These are phyloP conservation scores for Drosophila demipolita DNA, from an alignment of 2,888 invertebrate genomes.

Conservation along the genomic window DNA sequence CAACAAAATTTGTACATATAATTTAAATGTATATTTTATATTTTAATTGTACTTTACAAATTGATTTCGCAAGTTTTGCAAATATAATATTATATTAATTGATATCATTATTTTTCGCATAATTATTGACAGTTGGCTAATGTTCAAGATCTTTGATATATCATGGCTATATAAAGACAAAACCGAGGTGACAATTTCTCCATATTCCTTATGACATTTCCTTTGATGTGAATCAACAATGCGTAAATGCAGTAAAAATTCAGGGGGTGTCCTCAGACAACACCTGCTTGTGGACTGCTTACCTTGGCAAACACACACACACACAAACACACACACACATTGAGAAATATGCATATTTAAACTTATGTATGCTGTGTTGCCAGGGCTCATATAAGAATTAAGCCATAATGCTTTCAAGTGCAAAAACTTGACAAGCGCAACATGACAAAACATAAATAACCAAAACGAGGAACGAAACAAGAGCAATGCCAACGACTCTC, in stretches of 20 bases:
- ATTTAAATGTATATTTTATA: not conserved
- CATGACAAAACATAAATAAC: slow-evolving; percentile 80
- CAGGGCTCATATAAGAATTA: slow-evolving; percentile 73
- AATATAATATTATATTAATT: not conserved
- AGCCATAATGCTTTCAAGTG: slow-evolving; percentile 80
- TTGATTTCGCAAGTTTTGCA: no score
- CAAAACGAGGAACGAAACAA: slow-evolving; percentile 54
- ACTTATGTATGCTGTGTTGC: slow-evolving; percentile 34
- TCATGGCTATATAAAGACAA: not conserved
- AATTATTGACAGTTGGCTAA: slow-evolving; percentile 15
- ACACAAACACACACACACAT: not conserved
- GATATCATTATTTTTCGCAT: not conserved
- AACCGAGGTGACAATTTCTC: slow-evolving; percentile 8
- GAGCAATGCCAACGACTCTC: slow-evolving; percentile 22
- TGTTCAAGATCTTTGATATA: not conserved
- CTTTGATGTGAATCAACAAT: slow-evolving; percentile 57
- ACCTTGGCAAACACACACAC: slow-evolving; percentile 10
- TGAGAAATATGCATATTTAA: not conserved
- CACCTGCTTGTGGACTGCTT: slow-evolving; percentile 33
- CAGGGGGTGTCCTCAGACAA: slow-evolving; percentile 42
- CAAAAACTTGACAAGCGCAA: slow-evolving; percentile 82
- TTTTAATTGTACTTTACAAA: not conserved
- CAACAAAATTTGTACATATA: not conserved
- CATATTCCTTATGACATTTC: slow-evolving; percentile 25
- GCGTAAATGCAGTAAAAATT: slow-evolving; percentile 50